A percentile compares a stretch with the other conserved stretches of the same genome.
phyloP scores from a whole-genome alignment of 2,888 invertebrate species.

The Rhaphigaster nebulosa region DNA sequence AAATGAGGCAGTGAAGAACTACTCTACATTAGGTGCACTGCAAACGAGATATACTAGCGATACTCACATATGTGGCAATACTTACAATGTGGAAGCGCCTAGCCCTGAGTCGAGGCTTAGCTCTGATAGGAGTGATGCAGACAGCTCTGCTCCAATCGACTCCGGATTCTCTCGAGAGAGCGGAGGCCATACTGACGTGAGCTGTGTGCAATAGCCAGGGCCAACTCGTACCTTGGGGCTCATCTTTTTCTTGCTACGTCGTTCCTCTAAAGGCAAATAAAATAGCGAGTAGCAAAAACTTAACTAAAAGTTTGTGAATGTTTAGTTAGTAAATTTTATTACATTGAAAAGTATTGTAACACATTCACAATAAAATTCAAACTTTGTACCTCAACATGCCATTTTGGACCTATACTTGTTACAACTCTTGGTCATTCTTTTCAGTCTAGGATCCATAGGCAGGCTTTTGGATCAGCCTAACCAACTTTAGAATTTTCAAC shows the following conservation, averaged over 20 bases:
- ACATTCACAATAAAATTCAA: neutral
- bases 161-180: slow-evolving; percentile 74
- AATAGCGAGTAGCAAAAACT: neutral
- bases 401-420: too few species aligned
- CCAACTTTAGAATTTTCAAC: too few species aligned
- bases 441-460: too few species aligned
- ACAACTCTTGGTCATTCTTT: too few species aligned
- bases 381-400: too few species aligned
- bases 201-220: slow-evolving; percentile 75
- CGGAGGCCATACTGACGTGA: slow-evolving; percentile 71
- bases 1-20: neutral
- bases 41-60: neutral
- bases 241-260: slow-evolving; percentile 78
- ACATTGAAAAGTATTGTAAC: neutral
- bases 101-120: slow-evolving; percentile 84
- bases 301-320: neutral
- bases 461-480: too few species aligned
- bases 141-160: slow-evolving; percentile 92
- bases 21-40: neutral
- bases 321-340: neutral
- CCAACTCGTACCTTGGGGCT: slow-evolving; percentile 79
- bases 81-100: slow-evolving; percentile 63
- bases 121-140: slow-evolving; percentile 88
- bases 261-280: slow-evolving; percentile 48
- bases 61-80: neutral